Base-by-base conservation (phyloP, 2,888 invertebrate genomes). In the Elmis aenea region DNA sequence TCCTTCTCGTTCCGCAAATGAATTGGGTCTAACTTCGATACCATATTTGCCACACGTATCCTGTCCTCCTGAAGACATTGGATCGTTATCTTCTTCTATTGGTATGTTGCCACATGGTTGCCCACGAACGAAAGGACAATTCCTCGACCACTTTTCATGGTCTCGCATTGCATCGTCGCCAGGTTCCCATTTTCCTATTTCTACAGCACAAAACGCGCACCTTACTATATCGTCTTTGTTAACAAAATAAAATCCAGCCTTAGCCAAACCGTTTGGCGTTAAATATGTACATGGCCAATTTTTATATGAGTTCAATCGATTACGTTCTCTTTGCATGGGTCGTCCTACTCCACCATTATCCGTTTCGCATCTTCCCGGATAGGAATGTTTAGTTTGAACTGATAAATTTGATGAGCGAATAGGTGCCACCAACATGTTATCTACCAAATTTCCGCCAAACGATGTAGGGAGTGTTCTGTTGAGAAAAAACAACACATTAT, bases 91-190 rank as follows among this genome's bases (percentile, higher is more conserved):
- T 13, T 36, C 9, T n/a, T 32, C 38, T 18, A 42, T 38, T 5
- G 31, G 42, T 28, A 33, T 32, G 13, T 42, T 38, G 10, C 40
- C 37, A 24, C 44, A 44, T 9, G 25, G 35, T 3, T n/a, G 37
- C 3, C 46, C 75, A 13, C 79, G 71, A 25, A 92, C 66, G 55
- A 90, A 83, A 2, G 85, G 81, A 59, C 93, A 93, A 48, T 80
- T 77, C 1, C 84, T 82, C 21, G 85, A 85, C 82, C 86, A 89
- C 31, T 80, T 75, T 50, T 77, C 72, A 66, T 93, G 93, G 59
- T 92, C 91, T 11, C 72, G 71, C 58, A 83, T 77, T 2, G 90
- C 86, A 59, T 83, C 79, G 64, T 93, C 92, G n/a, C 81, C 83
- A 45, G 71, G 74, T 46, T 81, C 79, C 92, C 92, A 93, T 39